These are phyloP conservation scores for Thryonomys swinderianus DNA, from an alignment of 2,113 vertebrate species.

Conservation along the genomic window DNA sequence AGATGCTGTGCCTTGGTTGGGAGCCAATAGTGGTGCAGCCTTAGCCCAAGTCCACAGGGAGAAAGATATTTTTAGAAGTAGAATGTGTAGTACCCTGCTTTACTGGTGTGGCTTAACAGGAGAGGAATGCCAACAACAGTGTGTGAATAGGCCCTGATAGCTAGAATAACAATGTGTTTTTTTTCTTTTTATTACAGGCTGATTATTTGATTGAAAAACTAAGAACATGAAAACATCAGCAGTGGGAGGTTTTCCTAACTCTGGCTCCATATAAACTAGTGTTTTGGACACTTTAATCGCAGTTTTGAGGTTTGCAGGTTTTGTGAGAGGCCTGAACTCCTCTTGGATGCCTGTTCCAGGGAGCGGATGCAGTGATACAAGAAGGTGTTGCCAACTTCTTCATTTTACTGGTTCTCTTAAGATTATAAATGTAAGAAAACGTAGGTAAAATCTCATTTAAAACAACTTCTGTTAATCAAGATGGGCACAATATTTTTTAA, in stretches of 20 bases:
- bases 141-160: background rate
- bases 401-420: slow-evolving; percentile 44
- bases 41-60: too few relatives aligned
- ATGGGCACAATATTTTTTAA: slow-evolving; percentile 48
- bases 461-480: slow-evolving; percentile 46
- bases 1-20: too few relatives aligned
- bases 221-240: slow-evolving; percentile 81
- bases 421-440: slow-evolving; percentile 27
- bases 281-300: slow-evolving; percentile 57
- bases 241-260: slow-evolving; percentile 79
- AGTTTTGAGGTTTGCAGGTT: slow-evolving; percentile 71
- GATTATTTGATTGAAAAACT: slow-evolving; percentile 91
- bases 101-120: background rate
- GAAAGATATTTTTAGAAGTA: slow-evolving; percentile 32
- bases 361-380: slow-evolving; percentile 6
- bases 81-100: background rate
- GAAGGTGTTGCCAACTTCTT: background rate
- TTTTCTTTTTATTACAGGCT: slow-evolving; percentile 83
- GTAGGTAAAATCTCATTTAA: slow-evolving; percentile 43
- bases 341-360: slow-evolving; percentile 62
- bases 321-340: slow-evolving; percentile 64
- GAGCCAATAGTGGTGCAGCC: too few relatives aligned
- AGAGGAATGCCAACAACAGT: background rate
- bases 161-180: background rate
- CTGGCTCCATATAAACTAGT: background rate